Base-by-base conservation (phyloP, 2,113 vertebrate species). In the Chelonoidis abingdonii region DNA sequence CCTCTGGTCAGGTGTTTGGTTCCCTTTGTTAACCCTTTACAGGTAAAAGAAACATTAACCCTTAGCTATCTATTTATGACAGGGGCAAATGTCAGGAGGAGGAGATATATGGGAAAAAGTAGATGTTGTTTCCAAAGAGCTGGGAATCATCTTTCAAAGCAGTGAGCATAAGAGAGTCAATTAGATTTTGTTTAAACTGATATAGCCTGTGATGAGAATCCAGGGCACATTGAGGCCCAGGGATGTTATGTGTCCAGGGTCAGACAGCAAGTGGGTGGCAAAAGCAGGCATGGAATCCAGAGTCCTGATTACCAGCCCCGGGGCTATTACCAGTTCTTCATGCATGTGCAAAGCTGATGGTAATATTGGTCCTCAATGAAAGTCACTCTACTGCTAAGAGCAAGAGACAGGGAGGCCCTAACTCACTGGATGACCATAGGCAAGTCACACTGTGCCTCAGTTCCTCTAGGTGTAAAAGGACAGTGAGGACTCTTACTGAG, bases 71-170 rank as follows among this genome's bases (percentile, higher is more conserved):
- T 41, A 41, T 41, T 41, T 41, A 41, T 41, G 41, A 41, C 41
- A 41, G 41, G 41, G 93, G 83, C 69, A 96, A 97, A 96, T 96
- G 54, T 96, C 88, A 94, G 87, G 3, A 90, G 7, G 1, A 92
- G 54, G 65, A 94, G 80, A 95, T 90, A 13, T 87, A 91, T 91
- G 69, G 94, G 88, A 84, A 44, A 96, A 97, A 96, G 85, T 29
- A 88, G 82, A 44, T 97, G 75, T 86, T 83, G 93, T 87, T 96
- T 80, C 75, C 83, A 93, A 86, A 69, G 65, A 92, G 56, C 24
- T 84, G 44, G 38, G 95, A 85, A 90, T 76, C 14, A 47, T 24
- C 29, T 82, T 93, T 96, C 52, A 75, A 86, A 92, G 14, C 5
- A 82, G 92, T 16, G 75, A 14, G 1, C 49, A 25, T 92, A 31